Evolutionary conservation across 2,888 invertebrate genomes (phyloP).

Genomic region (Brachyptera putata): DNA sequence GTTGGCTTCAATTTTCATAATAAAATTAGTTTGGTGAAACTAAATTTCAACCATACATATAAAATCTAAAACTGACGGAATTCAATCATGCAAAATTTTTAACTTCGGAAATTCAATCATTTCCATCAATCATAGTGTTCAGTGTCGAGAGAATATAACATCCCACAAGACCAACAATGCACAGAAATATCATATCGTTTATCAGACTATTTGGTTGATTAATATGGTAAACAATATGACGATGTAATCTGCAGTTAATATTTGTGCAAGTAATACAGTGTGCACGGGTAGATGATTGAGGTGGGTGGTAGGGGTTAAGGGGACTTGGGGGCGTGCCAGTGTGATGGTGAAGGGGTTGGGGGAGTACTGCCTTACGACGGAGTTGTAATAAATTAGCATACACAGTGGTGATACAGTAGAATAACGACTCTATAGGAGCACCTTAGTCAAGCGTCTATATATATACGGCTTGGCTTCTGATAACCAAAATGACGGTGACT

Average conservation of each 20-base stretch:
- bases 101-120: too few relatives aligned
- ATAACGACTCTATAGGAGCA: conserved; percentile 3
- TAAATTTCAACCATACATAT: too few relatives aligned
- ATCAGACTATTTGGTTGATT: too few relatives aligned
- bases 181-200: too few relatives aligned
- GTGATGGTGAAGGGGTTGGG: not conserved
- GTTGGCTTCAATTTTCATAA: too few relatives aligned
- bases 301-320: not conserved
- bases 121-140: too few relatives aligned
- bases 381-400: conserved; percentile 20
- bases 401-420: conserved; percentile 20
- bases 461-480: not conserved
- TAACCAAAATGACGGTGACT: not conserved
- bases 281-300: not conserved
- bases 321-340: not conserved
- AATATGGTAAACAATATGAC: not conserved
- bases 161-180: too few relatives aligned
- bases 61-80: too few relatives aligned
- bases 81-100: too few relatives aligned
- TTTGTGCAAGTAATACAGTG: conserved; percentile 11
- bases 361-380: not conserved
- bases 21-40: too few relatives aligned
- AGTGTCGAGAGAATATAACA: too few relatives aligned
- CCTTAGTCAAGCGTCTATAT: not conserved
- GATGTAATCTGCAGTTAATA: conserved; percentile 20